Base-by-base conservation (phyloP, 64 coral and sea anemone species). In the Trachythela sp. region DNA sequence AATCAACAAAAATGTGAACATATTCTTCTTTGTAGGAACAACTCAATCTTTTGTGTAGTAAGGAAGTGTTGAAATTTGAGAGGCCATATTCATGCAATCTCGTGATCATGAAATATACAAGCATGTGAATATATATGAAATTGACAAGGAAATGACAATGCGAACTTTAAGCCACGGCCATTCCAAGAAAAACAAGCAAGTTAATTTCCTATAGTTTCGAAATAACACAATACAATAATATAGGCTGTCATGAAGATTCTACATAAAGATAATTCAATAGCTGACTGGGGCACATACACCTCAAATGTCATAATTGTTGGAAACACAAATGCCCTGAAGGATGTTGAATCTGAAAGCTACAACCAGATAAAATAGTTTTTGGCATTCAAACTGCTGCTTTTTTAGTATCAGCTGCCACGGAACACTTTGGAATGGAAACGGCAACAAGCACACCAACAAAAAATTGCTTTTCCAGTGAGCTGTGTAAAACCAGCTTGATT, bases 211-310 rank as follows among this genome's bases (percentile, higher is more conserved):
- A n/a, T n/a, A n/a, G n/a, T n/a, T n/a, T n/a, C n/a, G n/a, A n/a
- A n/a, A n/a, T 77, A 80, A 72, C 38, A 56, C 50, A 56, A 58
- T 58, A 31, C 33, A 37, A 51, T 48, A 14, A 29, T 88, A 84
- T 29, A 92, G 91, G 52, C 35, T 84, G 75, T 50, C 50, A 35
- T 88, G 32, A 77, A 85, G 13, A 85, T 90, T 32, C 67, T 94
- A 67, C 15, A 31, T 68, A 94, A 94, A 41, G 86, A 89, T 13
- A 88, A 88, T 49, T 94, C 93, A 33, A 40, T 94, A 13, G 48
- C 40, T 41, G 93, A 94, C 43, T 91, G 83, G 76, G 93, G 90
- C 2, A 94, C 86, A 27, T 90, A 90, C 84, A 89, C 92, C 32
- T 90, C 89, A 50, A 94, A 92, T 92, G 90, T 90, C 29, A 77